Evolutionary conservation across 1,140 invertebrate species (phyloP).

Genomic region (Halesus radiatus): DNA sequence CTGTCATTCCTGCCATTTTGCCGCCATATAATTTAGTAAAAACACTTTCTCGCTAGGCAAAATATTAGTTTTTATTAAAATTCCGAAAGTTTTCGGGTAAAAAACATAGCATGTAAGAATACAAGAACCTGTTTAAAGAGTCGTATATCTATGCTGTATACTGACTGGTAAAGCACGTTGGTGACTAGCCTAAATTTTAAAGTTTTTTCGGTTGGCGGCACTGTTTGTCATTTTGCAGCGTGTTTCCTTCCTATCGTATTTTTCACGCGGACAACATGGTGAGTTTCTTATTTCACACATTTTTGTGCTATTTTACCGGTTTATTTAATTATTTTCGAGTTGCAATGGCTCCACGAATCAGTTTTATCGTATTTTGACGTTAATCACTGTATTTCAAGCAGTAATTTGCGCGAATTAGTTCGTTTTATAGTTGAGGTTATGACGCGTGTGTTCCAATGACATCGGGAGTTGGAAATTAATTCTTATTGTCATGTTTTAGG

Average conservation of each 20-base stretch:
- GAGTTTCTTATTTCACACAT: conserved; percentile 19
- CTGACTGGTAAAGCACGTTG: too few species aligned
- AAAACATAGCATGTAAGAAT: too few species aligned
- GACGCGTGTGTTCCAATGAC: conserved; percentile 14
- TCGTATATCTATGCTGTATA: too few species aligned
- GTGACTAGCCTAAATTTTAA: neutral
- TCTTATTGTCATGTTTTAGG: too few species aligned
- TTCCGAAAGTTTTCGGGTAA: too few species aligned
- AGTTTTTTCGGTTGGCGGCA: conserved; percentile 37
- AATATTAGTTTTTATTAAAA: too few species aligned
- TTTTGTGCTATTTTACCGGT: neutral
- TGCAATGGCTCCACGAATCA: neutral
- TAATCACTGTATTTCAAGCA: neutral
- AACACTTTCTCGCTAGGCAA: too few species aligned
- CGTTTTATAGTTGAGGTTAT: conserved; percentile 28
- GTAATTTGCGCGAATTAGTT: neutral
- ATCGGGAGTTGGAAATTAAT: neutral
- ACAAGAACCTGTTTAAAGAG: too few species aligned
- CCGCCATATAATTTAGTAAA: too few species aligned
- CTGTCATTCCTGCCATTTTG: too few species aligned
- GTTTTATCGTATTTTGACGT: too few species aligned
- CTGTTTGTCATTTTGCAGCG: conserved; percentile 46
- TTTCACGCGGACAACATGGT: conserved; percentile 45
- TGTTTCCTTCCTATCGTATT: conserved; percentile 44
- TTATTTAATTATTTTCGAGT: neutral